These are phyloP conservation scores for Aspidiotus destructor DNA, from an alignment of 2,888 invertebrate species.

Conservation along the genomic window DNA sequence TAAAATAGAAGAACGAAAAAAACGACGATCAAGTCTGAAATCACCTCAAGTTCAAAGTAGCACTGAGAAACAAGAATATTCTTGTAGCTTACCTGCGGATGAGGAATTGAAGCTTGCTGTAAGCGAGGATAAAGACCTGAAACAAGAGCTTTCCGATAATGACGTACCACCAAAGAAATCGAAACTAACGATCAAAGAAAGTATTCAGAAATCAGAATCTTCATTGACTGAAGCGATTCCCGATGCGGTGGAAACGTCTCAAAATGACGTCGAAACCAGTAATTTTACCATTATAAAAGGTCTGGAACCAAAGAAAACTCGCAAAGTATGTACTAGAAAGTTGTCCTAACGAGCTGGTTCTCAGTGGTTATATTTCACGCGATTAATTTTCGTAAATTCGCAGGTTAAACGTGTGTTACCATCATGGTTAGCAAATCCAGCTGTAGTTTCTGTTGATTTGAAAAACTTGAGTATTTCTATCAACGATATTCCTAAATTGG, in stretches of 20 bases:
- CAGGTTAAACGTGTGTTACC: conserved; percentile 50
- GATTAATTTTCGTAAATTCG: background rate
- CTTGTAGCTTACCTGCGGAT: background rate
- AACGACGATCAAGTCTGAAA: background rate
- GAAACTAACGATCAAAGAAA: background rate
- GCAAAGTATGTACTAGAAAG: background rate
- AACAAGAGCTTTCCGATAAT: background rate
- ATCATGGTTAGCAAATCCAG: conserved; percentile 75
- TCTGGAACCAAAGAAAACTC: conserved; percentile 22
- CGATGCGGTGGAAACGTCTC: background rate
- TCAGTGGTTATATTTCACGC: background rate
- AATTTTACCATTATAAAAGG: conserved; percentile 13
- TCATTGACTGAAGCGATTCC: background rate
- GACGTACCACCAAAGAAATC: conserved; percentile 6
- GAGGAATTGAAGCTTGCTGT: background rate
- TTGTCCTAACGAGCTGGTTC: background rate
- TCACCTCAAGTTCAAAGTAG: background rate
- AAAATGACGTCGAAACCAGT: background rate
- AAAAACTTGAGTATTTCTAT: conserved; percentile 48
- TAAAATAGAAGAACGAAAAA: conserved; percentile 24
- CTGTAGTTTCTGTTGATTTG: conserved; percentile 63
- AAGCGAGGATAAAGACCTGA: no score
- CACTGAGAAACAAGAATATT: background rate
- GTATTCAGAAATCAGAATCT: no score
- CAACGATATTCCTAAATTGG: conserved; percentile 53